Conservation (phyloP, 2,888 invertebrate species). For the Tetropium fuscum region DNA sequence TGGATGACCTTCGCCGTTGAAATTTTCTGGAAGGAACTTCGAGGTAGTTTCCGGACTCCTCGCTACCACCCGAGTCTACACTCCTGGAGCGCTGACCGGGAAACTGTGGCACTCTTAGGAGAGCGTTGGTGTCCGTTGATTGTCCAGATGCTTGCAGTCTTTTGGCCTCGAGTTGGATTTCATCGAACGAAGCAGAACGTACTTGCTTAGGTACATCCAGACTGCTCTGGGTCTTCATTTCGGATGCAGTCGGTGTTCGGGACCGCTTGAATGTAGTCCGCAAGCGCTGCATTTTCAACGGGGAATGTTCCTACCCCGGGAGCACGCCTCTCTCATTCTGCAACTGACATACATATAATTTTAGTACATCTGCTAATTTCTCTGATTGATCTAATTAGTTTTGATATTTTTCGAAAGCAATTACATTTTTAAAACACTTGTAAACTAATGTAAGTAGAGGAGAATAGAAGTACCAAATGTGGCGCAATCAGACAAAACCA, state of each 20-base stretch:
- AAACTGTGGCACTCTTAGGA: slow-evolving; percentile 76
- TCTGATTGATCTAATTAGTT: too few species aligned
- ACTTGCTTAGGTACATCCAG: slow-evolving; percentile 92
- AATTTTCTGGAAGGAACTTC: slow-evolving; percentile 71
- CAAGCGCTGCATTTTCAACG: slow-evolving; percentile 76
- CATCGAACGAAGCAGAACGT: slow-evolving; percentile 91
- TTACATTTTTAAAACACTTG: too few species aligned
- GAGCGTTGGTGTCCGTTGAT: slow-evolving; percentile 59
- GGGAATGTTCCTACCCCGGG: slow-evolving; percentile 36
- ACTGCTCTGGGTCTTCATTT: slow-evolving; percentile 93
- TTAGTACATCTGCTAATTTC: too few species aligned
- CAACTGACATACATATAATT: slow-evolving; percentile 24
- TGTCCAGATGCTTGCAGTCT: slow-evolving; percentile 66
- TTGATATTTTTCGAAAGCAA: too few species aligned
- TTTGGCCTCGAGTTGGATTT: slow-evolving; percentile 85
- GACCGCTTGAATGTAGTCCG: slow-evolving; percentile 90
- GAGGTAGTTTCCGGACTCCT: slow-evolving; percentile 72
- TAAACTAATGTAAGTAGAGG: too few species aligned
- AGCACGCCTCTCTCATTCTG: slow-evolving; percentile 41
- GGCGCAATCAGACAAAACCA: too few species aligned
- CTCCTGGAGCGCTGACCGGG: slow-evolving; percentile 81
- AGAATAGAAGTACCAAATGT: too few species aligned
- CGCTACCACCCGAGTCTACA: slow-evolving; percentile 82
- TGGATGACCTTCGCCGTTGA: slow-evolving; percentile 74
- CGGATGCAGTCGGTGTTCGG: slow-evolving; percentile 88